Percentiles rank a stretch among this genome's conserved stretches.
phyloP scores from a whole-genome alignment of 2,888 invertebrate genomes.

The Lepidochitona cinerea region DNA sequence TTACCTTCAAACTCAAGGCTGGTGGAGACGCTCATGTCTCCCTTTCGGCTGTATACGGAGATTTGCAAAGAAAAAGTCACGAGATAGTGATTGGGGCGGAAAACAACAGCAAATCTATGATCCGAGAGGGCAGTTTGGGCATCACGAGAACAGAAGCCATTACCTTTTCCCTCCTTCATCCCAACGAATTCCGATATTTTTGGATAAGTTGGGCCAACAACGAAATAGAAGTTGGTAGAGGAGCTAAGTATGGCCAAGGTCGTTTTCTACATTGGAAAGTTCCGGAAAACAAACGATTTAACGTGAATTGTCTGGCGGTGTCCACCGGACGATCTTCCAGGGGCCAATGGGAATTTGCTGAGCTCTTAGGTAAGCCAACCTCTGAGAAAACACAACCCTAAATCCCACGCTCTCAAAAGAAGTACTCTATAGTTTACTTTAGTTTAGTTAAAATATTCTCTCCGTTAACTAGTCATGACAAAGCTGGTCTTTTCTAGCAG shows the following conservation, averaged over 20 bases:
- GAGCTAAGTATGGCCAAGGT: constrained; percentile 53
- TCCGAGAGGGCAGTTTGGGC: constrained; percentile 58
- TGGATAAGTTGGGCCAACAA: constrained; percentile 64
- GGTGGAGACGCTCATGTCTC: constrained; percentile 62
- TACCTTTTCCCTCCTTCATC: constrained; percentile 3
- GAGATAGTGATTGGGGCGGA: constrained; percentile 64
- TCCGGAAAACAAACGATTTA: constrained; percentile 54
- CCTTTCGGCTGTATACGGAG: constrained; percentile 65
- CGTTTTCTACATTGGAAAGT: constrained; percentile 55
- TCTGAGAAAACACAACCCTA: too few relatives aligned
- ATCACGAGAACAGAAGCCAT: constrained; percentile 48
- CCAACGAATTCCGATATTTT: constrained; percentile 46
- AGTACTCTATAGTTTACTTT: too few relatives aligned
- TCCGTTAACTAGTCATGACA: too few relatives aligned
- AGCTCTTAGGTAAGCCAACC: constrained; percentile 54
- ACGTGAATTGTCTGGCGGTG: constrained; percentile 64
- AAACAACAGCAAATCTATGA: constrained; percentile 57
- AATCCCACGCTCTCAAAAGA: too few relatives aligned
- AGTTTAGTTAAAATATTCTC: too few relatives aligned
- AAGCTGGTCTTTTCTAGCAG: too few relatives aligned
- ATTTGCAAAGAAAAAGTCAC: constrained; percentile 61
- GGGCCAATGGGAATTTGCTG: constrained; percentile 68
- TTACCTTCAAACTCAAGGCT: constrained; percentile 64
- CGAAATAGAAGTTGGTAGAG: constrained; percentile 58
- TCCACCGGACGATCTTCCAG: constrained; percentile 60